Percentiles rank a stretch among this genome's conserved stretches.
phyloP scores from a whole-genome alignment of 2,888 invertebrate species.

The Lathronympha strigana region DNA sequence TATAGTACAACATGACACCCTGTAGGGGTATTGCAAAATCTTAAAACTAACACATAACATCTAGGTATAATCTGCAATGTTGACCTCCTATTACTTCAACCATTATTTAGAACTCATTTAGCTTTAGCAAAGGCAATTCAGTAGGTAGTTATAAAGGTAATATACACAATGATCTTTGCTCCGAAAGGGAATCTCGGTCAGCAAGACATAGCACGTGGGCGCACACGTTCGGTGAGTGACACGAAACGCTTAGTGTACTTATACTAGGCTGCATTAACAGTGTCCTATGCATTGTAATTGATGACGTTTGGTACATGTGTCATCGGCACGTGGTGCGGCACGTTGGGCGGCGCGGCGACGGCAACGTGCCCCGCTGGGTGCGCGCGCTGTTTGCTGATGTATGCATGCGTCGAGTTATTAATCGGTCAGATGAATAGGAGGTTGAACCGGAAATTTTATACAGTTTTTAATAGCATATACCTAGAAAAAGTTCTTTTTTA shows the following conservation, averaged over 20 bases:
- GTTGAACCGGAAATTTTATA: background rate
- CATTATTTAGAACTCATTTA: too few species aligned
- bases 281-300: slow-evolving; percentile 7
- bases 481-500: too few species aligned
- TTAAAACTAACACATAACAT: too few species aligned
- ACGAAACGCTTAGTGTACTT: background rate
- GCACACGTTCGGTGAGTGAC: slow-evolving; percentile 1
- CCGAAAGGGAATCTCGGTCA: background rate
- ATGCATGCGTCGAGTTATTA: too few species aligned
- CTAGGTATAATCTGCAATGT: too few species aligned
- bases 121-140: too few species aligned
- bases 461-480: too few species aligned
- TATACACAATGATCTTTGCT: slow-evolving; percentile 1
- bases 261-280: background rate
- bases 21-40: too few species aligned
- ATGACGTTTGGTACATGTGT: slow-evolving; percentile 9
- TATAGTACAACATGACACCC: too few species aligned
- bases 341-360: slow-evolving; percentile 11
- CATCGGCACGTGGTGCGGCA: slow-evolving; percentile 8
- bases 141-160: too few species aligned
- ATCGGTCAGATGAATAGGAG: background rate
- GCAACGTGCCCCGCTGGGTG: slow-evolving; percentile 16
- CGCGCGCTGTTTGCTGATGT: background rate
- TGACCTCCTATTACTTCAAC: too few species aligned
- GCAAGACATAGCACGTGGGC: slow-evolving; percentile 4